These are phyloP conservation scores for Chirona hameri DNA, from an alignment of 2,888 invertebrate genomes.

Conservation along the genomic window DNA sequence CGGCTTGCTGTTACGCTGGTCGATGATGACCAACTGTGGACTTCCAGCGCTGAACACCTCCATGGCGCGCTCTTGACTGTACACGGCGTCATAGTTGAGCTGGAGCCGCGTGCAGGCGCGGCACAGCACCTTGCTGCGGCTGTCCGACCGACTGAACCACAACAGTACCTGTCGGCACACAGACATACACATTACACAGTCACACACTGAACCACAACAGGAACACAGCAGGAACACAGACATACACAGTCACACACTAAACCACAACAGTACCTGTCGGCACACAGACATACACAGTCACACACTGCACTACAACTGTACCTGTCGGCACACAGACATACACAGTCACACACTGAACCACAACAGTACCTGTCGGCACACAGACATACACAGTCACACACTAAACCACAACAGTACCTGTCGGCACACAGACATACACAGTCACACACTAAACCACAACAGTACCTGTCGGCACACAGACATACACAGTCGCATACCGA, in stretches of 20 bases:
- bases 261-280: constrained; percentile 23
- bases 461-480: too few relatives aligned
- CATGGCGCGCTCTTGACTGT: background rate
- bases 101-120: constrained; percentile 23
- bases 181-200: too few relatives aligned
- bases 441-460: too few relatives aligned
- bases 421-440: background rate
- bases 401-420: constrained; percentile 4
- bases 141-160: constrained; percentile 13
- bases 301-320: background rate
- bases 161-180: constrained; percentile 2
- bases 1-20: constrained; percentile 24
- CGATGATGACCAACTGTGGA: constrained; percentile 2
- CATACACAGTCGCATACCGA: too few relatives aligned
- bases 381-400: too few relatives aligned
- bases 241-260: background rate
- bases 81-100: constrained; percentile 22
- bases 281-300: too few relatives aligned
- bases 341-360: too few relatives aligned
- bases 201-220: too few relatives aligned
- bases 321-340: background rate
- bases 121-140: constrained; percentile 22
- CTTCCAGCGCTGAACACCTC: background rate
- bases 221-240: too few relatives aligned
- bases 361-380: too few relatives aligned